phyloP scores from a whole-genome alignment of 2,113 vertebrate genomes.

The Notiomystis cincta region DNA sequence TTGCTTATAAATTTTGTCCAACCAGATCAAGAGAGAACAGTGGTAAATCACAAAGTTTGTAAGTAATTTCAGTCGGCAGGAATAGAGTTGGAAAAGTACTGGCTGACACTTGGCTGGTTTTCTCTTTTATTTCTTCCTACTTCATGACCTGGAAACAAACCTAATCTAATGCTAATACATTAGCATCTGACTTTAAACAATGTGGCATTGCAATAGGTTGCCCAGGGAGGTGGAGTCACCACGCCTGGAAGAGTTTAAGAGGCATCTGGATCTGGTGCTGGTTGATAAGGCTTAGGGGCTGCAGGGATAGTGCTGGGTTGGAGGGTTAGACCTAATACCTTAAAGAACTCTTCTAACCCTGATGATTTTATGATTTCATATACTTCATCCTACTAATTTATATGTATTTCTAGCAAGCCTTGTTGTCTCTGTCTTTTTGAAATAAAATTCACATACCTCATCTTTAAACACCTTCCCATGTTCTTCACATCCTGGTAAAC shows the following conservation, averaged over 20 bases:
- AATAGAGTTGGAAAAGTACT: neutral
- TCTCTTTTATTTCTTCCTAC: neutral
- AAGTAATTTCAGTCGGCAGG: neutral
- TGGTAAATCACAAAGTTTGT: neutral
- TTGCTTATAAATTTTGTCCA: neutral
- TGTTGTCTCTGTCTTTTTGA: neutral
- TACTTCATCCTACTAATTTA: neutral
- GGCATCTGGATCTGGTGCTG: neutral
- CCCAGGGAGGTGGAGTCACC: neutral
- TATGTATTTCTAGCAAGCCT: neutral
- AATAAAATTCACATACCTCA: conserved; percentile 72
- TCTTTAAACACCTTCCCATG: conserved; percentile 87
- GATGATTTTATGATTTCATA: neutral
- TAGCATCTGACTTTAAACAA: neutral
- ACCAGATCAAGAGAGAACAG: neutral
- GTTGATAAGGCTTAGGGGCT: neutral
- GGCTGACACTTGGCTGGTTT: neutral
- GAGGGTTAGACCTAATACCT: neutral
- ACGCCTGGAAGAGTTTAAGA: neutral
- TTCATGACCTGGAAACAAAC: neutral
- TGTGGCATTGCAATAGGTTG: neutral
- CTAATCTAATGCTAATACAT: neutral
- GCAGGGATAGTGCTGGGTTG: neutral
- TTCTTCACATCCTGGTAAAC: conserved; percentile 84
- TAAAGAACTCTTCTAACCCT: neutral